Evolutionary conservation across 2,113 vertebrate genomes (phyloP), one percentile per base, ranked within the genome.

Genomic region (Coptodon rendalli): DNA sequence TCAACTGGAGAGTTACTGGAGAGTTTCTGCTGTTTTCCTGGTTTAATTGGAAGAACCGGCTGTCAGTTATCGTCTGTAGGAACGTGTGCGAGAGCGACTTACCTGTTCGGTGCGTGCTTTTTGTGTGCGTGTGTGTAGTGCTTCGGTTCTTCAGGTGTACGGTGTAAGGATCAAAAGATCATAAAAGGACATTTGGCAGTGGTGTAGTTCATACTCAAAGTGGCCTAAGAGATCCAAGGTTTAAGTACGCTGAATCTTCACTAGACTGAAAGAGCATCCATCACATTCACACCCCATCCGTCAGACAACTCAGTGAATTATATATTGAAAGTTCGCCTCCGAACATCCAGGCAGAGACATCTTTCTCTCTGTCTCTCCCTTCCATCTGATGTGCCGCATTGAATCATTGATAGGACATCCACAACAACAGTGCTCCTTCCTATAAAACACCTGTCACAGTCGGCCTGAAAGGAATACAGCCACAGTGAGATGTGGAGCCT

Each of bases 321-420:
- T 96, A 95, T 92, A 96, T 95, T 88, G 91, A 91, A 95, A 92
- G 86, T 89, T 90, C 93, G 85, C 76, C 66, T 76, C 59, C 2
- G 66, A 92, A 92, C 87, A 92, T 94, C 83, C 88, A 89, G 90
- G 83, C 93, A 87, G 73, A 94, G 93, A 92, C 91, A 92, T 95
- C 89, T 93, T 87, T 92, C 89, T 91, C 91, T 86, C 91, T 76
- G 43, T 86, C 89, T 81, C 92, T 87, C 68, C 56, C 79, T 88
- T 96, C 92, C 82, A 91, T 95, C 91, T 94, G 93, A 95, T 94
- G 93, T 86, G 93, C 89, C 43, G 92, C 92, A 91, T 92, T 96
- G 92, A 97, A 96, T 96, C 96, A 96, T 96, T 96, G 94, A 96
- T 96, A 86, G 94, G 91, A 95, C 95, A 95, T 95, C 86, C 91